These are phyloP conservation scores for Quadriops clusia DNA, from an alignment of 2,888 invertebrate genomes.

Conservation along the genomic window DNA sequence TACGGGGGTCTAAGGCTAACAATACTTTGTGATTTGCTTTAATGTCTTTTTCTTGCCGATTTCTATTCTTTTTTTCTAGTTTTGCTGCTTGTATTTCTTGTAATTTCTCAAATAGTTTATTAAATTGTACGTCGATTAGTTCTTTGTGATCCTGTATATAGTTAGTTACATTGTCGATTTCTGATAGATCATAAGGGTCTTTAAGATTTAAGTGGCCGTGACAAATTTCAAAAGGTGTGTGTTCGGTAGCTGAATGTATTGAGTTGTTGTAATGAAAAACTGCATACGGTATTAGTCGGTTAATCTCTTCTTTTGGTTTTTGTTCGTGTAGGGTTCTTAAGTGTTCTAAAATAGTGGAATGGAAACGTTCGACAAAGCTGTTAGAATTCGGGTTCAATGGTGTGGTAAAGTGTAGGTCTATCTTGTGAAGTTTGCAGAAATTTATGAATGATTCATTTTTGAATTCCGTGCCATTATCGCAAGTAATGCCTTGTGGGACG, in stretches of 20 bases:
- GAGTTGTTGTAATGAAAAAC: conserved; percentile 8
- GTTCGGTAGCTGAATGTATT: conserved; percentile 4
- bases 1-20: no score
- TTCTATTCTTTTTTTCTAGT: neutral
- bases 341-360: conserved; percentile 8
- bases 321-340: conserved; percentile 2
- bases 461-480: no score
- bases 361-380: conserved; percentile 7
- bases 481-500: no score
- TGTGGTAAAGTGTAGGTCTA: conserved; percentile 6
- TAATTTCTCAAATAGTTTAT: conserved; percentile 1
- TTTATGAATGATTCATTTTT: conserved; percentile 6
- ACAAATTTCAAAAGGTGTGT: conserved; percentile 7
- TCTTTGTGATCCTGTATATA: conserved; percentile 1
- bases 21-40: no score
- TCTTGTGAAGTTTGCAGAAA: conserved; percentile 4
- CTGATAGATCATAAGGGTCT: conserved; percentile 8
- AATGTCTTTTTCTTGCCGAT: no score
- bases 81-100: conserved; percentile 2
- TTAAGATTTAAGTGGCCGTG: conserved; percentile 6
- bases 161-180: no score
- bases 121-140: conserved; percentile 3
- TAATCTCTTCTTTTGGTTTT: neutral
- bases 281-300: neutral
- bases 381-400: conserved; percentile 4